Percentiles rank a stretch among this genome's conserved stretches.
These are phyloP conservation scores for Papilio dardanus DNA, from an alignment of 1,140 invertebrate species.

Conservation along the genomic window DNA sequence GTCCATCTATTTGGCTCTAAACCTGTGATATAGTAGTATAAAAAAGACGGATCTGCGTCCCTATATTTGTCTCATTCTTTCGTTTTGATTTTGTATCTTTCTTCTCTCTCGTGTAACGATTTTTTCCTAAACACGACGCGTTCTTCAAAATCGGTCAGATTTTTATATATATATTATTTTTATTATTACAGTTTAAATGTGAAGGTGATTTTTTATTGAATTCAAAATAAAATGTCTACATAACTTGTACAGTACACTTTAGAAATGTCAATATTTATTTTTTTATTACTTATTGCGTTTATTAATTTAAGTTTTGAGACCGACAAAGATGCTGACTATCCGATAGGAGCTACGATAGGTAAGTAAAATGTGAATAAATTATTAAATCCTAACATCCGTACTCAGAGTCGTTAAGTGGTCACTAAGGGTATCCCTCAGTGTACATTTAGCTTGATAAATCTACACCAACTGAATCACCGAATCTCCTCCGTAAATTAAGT, in stretches of 20 bases:
- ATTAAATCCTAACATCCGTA: too few relatives aligned
- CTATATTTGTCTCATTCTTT: not conserved
- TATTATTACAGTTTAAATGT: not conserved
- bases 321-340: not conserved
- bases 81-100: not conserved
- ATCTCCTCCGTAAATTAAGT: too few relatives aligned
- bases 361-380: not conserved
- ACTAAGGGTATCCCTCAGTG: too few relatives aligned
- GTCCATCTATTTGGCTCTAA: not conserved
- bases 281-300: not conserved
- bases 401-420: too few relatives aligned
- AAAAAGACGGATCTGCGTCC: not conserved
- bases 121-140: not conserved
- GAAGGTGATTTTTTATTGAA: not conserved
- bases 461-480: too few relatives aligned
- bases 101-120: not conserved
- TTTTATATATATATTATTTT: not conserved
- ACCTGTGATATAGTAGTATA: not conserved
- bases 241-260: not conserved
- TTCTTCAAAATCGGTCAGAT: not conserved
- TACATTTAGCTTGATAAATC: too few relatives aligned
- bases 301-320: not conserved
- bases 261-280: not conserved
- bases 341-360: constrained; percentile 10
- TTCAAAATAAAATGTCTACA: not conserved